Evolutionary conservation across 1,140 invertebrate genomes (phyloP).

Genomic region (Drosophila subpulchrella): DNA sequence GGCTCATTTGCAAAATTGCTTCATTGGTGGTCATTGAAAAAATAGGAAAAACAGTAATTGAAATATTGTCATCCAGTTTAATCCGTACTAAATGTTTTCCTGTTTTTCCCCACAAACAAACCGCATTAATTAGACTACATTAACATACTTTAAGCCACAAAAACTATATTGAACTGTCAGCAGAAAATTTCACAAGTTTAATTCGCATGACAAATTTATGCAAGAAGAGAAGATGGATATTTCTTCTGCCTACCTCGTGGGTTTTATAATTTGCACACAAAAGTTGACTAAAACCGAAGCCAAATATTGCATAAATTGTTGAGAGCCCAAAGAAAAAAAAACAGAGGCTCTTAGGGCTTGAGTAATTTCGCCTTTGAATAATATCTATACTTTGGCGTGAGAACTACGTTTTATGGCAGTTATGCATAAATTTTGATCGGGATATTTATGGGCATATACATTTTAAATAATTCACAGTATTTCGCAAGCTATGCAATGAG

Average conservation of each 20-base stretch:
- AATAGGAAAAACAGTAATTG: constrained; percentile 7
- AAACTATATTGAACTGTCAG: constrained; percentile 55
- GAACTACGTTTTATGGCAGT: constrained; percentile 50
- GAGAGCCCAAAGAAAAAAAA: neutral
- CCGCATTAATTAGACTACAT: constrained; percentile 9
- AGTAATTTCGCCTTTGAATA: constrained; percentile 74
- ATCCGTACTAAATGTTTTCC: neutral
- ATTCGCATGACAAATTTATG: constrained; percentile 71
- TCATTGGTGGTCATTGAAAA: constrained; percentile 22
- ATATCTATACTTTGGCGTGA: constrained; percentile 65
- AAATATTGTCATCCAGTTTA: neutral
- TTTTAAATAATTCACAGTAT: constrained; percentile 41
- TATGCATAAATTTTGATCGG: constrained; percentile 31
- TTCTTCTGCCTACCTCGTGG: constrained; percentile 16
- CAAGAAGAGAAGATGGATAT: constrained; percentile 30
- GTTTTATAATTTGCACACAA: constrained; percentile 52
- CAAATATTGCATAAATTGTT: constrained; percentile 43
- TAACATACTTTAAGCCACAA: constrained; percentile 14
- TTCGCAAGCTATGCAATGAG: constrained; percentile 16
- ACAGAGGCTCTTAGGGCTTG: constrained; percentile 35
- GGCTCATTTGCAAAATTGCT: constrained; percentile 15
- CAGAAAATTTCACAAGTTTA: constrained; percentile 61
- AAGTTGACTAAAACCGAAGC: constrained; percentile 50
- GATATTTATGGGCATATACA: constrained; percentile 38
- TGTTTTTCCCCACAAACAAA: neutral